A percentile compares a stretch with the other conserved stretches of the same genome.
phyloP scores from a whole-genome alignment of 2,797 vertebrate species.

The Monodelphis domestica region DNA sequence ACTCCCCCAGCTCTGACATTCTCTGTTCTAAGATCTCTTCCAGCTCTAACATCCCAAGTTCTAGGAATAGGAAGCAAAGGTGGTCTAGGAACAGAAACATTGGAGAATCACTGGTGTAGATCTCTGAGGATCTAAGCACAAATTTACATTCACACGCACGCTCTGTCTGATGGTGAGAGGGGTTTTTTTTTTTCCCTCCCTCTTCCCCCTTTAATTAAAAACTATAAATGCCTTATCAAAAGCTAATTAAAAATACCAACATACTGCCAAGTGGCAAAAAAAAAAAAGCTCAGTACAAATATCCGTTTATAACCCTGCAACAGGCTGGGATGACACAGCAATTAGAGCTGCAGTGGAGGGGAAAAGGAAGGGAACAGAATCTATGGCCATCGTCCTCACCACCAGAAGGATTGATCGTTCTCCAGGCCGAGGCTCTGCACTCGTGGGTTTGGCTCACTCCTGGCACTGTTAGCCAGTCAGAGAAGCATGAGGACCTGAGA shows the following conservation, averaged over 20 bases:
- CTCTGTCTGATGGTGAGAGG: slow-evolving; percentile 27
- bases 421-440: not conserved
- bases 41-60: not conserved
- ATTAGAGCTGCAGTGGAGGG: not conserved
- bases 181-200: slow-evolving; percentile 30
- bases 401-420: not conserved
- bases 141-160: slow-evolving; percentile 2
- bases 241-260: slow-evolving; percentile 81
- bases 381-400: not conserved
- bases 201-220: slow-evolving; percentile 81
- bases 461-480: rapidly evolving
- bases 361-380: not conserved
- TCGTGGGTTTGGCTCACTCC: not conserved
- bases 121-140: not conserved
- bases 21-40: rapidly evolving
- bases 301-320: slow-evolving; percentile 63
- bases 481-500: rapidly evolving
- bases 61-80: not conserved
- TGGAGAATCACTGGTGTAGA: not conserved
- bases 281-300: slow-evolving; percentile 60
- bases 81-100: not conserved
- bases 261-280: slow-evolving; percentile 70
- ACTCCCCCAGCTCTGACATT: not conserved
- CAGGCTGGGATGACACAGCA: slow-evolving; percentile 37
- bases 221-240: slow-evolving; percentile 81